A percentile compares a stretch with the other conserved stretches of the same genome.
phyloP scores from a whole-genome alignment of 53 echinoderm and acorn worm genomes.

The Paracentrotus lividus region DNA sequence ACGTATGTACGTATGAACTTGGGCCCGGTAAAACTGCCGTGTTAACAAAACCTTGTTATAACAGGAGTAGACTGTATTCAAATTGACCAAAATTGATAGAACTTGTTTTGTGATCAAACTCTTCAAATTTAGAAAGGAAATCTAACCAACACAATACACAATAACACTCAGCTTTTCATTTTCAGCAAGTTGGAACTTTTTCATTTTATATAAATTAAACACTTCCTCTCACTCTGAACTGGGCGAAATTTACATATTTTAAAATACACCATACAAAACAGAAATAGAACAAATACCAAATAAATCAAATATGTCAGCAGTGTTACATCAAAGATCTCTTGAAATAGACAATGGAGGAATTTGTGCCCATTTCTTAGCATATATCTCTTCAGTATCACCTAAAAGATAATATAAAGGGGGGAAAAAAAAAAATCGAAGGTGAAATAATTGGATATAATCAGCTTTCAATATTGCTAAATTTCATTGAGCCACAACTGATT shows the following conservation, averaged over 20 bases:
- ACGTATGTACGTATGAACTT: too few species aligned
- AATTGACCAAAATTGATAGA: too few species aligned
- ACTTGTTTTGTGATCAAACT: too few species aligned
- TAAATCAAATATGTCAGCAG: neutral
- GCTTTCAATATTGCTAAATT: neutral
- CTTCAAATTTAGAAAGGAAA: too few species aligned
- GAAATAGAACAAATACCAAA: neutral
- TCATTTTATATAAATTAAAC: neutral
- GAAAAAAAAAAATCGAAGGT: neutral
- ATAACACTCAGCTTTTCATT: neutral
- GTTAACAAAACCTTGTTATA: too few species aligned
- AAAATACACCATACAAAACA: neutral
- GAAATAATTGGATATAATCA: neutral
- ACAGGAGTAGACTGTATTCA: too few species aligned
- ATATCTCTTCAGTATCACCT: neutral
- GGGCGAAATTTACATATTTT: neutral
- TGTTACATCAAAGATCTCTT: neutral
- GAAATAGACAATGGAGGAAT: neutral
- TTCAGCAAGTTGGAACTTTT: neutral
- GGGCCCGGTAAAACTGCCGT: too few species aligned
- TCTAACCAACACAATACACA: neutral
- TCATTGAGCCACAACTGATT: neutral
- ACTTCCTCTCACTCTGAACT: neutral
- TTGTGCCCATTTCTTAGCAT: neutral
- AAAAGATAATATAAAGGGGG: neutral